Base-by-base conservation (phyloP, 1,140 invertebrate genomes). In the Maniola jurtina region DNA sequence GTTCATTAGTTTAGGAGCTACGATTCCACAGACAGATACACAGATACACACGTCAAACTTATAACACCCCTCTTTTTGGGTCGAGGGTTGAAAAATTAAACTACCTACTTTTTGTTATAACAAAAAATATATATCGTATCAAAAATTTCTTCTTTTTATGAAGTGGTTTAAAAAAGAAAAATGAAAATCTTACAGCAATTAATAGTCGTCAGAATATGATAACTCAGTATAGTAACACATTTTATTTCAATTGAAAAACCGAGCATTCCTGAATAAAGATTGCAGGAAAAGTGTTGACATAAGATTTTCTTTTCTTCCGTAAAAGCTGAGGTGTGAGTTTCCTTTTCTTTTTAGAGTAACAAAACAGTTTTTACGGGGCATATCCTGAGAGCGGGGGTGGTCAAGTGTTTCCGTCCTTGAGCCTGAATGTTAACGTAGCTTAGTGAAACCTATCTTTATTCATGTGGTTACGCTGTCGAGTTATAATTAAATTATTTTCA, bases 401-500 rank as follows among this genome's bases (percentile, higher is more conserved):
- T 69, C 67, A 69, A 69, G 67, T 69, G 58, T 34, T 69, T 69
- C 62, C 67, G 67, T 64, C 48, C 62, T 68, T 55, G 56, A 63
- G 54, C 66, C 45, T 69, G 61, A 69, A 64, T 69, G 67, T 69
- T 69, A 69, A 69, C 67, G 57, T 69, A 64, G 67, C 67, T 69
- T 69, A 69, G 61, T 61, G 52, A 57, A 69, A 69, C 67, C 58
- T 69, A 69, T 69, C 67, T 69, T 69, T 69, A 69, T 69, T 69
- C 67, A 69, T 69, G 66, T 64, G 67, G 50, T 64, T 57, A 57
- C 33, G 62, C 36, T 64, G 67, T 61, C 35, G 67, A 64, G 62
- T 64, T 68, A 64, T 68, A 69, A 69, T 69, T 69, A 54, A 69
- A 64, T 69, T 69, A 69, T 69, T 69, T 69, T 69, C 62, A 69